A percentile compares a stretch with the other conserved stretches of the same genome.
phyloP scores from a whole-genome alignment of 2,888 invertebrate genomes.

The Thereva unica region DNA sequence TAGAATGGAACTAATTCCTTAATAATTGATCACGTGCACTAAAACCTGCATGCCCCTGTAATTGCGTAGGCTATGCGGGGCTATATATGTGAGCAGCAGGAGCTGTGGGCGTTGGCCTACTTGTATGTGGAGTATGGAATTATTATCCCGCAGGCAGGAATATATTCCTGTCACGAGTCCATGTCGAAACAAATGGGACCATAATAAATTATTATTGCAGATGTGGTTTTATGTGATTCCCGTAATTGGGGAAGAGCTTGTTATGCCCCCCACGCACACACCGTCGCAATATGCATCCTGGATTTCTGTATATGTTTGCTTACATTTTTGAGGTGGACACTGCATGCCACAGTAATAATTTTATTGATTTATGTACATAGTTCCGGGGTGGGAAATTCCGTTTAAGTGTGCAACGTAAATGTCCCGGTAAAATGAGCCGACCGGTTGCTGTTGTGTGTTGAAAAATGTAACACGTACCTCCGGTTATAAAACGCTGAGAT shows the following conservation, averaged over 20 bases:
- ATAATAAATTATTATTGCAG: slow-evolving; percentile 28
- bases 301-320: not conserved
- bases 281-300: not conserved
- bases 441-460: too few relatives aligned
- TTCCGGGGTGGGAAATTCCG: not conserved
- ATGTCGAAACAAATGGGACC: slow-evolving; percentile 27
- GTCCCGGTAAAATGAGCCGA: too few relatives aligned
- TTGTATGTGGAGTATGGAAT: slow-evolving; percentile 12
- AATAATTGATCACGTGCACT: slow-evolving; percentile 10
- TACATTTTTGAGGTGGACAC: not conserved
- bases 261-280: not conserved
- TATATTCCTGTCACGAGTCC: slow-evolving; percentile 24
- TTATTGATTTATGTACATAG: slow-evolving; percentile 23
- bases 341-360: slow-evolving; percentile 17
- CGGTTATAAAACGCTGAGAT: too few relatives aligned
- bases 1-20: not conserved
- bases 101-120: slow-evolving; percentile 5
- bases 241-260: slow-evolving; percentile 12
- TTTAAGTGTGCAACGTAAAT: too few relatives aligned
- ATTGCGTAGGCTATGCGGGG: not conserved
- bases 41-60: not conserved
- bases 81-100: not conserved
- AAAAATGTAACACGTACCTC: too few relatives aligned
- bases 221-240: slow-evolving; percentile 21
- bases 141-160: slow-evolving; percentile 21